phyloP scores from a whole-genome alignment of 2,888 invertebrate genomes.

The Oxytorus armatus region DNA sequence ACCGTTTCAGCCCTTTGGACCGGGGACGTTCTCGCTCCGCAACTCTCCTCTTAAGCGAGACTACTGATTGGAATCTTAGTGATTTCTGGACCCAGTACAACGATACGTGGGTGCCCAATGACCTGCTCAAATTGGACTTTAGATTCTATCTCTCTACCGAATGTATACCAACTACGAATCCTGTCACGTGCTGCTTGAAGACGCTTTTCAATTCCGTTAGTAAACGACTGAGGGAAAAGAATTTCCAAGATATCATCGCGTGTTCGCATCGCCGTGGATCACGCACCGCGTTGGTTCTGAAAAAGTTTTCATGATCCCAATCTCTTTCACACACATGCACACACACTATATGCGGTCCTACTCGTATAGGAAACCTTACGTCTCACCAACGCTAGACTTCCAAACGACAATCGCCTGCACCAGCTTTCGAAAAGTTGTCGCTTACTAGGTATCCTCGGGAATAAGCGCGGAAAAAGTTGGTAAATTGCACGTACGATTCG shows the following conservation, averaged over 20 bases:
- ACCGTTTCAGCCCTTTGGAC: constrained; percentile 37
- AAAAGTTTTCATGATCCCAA: constrained; percentile 42
- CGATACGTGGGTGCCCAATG: constrained; percentile 30
- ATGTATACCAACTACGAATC: constrained; percentile 4
- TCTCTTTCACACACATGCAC: constrained; percentile 22
- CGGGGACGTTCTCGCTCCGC: constrained; percentile 24
- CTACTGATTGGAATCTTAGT: constrained; percentile 78
- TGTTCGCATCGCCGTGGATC: constrained; percentile 24
- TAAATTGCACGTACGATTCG: constrained; percentile 59
- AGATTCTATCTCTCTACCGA: constrained; percentile 49
- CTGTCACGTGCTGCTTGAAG: constrained; percentile 13
- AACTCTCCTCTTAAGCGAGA: constrained; percentile 70
- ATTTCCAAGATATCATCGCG: constrained; percentile 24
- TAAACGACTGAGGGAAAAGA: background rate
- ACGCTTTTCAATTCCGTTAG: constrained; percentile 15
- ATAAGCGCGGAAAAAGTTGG: constrained; percentile 52
- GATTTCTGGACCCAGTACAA: constrained; percentile 69
- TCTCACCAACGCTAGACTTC: constrained; percentile 25
- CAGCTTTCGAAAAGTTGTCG: constrained; percentile 51
- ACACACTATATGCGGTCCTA: constrained; percentile 15
- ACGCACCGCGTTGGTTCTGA: background rate
- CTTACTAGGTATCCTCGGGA: constrained; percentile 48
- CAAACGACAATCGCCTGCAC: constrained; percentile 45
- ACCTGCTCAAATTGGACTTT: constrained; percentile 38
- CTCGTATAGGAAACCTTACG: constrained; percentile 40